Base-by-base conservation (phyloP, 2,888 invertebrate species). In the Sesia apiformis region DNA sequence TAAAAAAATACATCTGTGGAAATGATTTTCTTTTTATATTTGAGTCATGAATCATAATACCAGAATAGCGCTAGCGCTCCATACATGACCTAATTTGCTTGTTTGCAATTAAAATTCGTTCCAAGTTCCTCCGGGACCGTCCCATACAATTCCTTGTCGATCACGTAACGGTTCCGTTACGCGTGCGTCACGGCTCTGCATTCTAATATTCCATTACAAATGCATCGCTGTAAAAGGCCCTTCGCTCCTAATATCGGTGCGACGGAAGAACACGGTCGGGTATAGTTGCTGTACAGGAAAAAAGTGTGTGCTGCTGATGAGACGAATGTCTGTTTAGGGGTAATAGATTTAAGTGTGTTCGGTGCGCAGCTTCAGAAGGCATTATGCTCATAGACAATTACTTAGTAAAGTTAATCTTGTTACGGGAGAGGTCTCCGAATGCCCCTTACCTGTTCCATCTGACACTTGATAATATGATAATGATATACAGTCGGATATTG, bases 71-170 rank as follows among this genome's bases (percentile, higher is more conserved):
- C 23, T 38, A 46, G n/a, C 46, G 23, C 46, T 23, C 64, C 67
- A 65, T 65, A 69, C 61, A 65, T 60, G 70, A 65, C 71, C 71
- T 74, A 82, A 83, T 83, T 84, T 72, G 69, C 68, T 71, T 64
- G 67, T 67, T 57, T 61, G 64, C 59, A 77, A 81, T 84, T 84
- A 66, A 80, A 82, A 84, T 85, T 84, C 84, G 81, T 76, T 56
- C 53, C 78, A 65, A 70, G 83, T 74, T 77, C 79, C 81, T 61
- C 59, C 55, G 72, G 81, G 80, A 76, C 66, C 72, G 66, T 67
- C 62, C 64, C 57, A 60, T 61, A 61, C 66, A 63, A 64, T 59
- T 68, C 76, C 74, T 75, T 79, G 74, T 79, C 59, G 56, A 55
- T 58, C 57, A 60, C 52, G 58, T 76, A 76, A 77, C 81, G 80